Conservation (phyloP, 2,113 vertebrate genomes). For the Sprattus sprattus region DNA sequence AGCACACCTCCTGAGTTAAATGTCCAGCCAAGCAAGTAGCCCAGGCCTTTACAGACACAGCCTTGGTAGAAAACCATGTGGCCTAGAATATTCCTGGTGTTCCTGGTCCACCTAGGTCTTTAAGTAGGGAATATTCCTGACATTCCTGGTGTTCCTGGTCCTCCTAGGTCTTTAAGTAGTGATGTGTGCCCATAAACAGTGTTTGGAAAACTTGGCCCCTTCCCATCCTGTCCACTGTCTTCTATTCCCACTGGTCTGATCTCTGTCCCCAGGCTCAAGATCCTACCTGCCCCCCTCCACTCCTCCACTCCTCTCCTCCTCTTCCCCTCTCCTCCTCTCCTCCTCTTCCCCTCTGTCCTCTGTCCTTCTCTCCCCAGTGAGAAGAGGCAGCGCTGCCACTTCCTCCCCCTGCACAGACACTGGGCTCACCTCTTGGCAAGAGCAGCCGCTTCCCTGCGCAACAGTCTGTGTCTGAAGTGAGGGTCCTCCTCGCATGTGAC, state of each 20-base stretch:
- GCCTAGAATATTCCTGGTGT: background rate
- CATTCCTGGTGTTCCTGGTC: background rate
- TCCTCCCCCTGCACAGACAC: constrained; percentile 10
- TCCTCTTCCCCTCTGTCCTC: background rate
- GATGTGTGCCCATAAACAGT: background rate
- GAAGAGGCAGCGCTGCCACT: background rate
- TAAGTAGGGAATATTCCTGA: background rate
- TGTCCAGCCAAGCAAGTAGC: background rate
- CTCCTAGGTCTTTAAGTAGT: background rate
- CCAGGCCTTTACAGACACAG: background rate
- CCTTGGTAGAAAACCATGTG: background rate
- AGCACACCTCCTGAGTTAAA: background rate
- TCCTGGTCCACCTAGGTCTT: background rate
- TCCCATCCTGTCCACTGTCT: background rate
- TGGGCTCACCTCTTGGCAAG: background rate
- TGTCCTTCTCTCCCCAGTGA: background rate
- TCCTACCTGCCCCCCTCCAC: background rate
- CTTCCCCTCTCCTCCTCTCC: background rate
- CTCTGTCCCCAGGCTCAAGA: background rate
- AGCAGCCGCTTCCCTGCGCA: background rate
- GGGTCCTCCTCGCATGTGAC: background rate
- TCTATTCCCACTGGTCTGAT: background rate
- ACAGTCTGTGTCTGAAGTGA: background rate
- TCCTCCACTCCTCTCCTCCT: background rate
- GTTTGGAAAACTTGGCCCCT: background rate